phyloP scores from a whole-genome alignment of 2,797 vertebrate genomes.

The Microctenopoma steveboyesi region DNA sequence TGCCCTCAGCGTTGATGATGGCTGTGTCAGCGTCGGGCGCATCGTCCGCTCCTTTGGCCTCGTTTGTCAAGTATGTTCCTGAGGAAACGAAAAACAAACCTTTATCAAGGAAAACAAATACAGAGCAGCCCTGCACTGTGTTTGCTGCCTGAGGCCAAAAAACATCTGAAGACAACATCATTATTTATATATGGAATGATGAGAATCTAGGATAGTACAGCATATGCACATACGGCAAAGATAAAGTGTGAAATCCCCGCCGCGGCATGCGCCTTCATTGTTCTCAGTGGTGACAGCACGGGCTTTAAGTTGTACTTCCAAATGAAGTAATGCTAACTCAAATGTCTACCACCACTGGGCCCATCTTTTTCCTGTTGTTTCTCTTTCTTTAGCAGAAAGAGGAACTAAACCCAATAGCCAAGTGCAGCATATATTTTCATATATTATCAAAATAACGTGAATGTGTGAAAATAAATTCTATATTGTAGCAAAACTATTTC shows the following conservation, averaged over 20 bases:
- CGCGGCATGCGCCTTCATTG: slow-evolving; percentile 14
- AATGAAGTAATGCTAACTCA: slow-evolving; percentile 8
- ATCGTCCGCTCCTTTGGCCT: slow-evolving; percentile 98
- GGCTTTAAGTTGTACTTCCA: not conserved
- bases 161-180: slow-evolving; percentile 65
- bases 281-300: not conserved
- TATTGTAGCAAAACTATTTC: too few species aligned
- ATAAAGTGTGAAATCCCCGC: slow-evolving; percentile 19
- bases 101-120: slow-evolving; percentile 65
- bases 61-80: slow-evolving; percentile 99
- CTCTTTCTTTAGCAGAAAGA: not conserved
- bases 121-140: slow-evolving; percentile 36
- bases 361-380: not conserved
- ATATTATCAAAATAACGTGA: not conserved
- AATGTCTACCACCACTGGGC: not conserved
- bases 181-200: slow-evolving; percentile 64
- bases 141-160: slow-evolving; percentile 51
- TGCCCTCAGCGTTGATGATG: slow-evolving; percentile 98
- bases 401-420: not conserved
- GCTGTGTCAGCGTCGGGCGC: slow-evolving; percentile 97
- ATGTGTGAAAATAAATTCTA: not conserved
- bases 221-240: slow-evolving; percentile 47
- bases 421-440: not conserved
- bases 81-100: slow-evolving; percentile 50
- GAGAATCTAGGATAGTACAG: slow-evolving; percentile 36